Conservation (phyloP, 1,140 invertebrate genomes). For the Drosophila pseudoobscura region DNA sequence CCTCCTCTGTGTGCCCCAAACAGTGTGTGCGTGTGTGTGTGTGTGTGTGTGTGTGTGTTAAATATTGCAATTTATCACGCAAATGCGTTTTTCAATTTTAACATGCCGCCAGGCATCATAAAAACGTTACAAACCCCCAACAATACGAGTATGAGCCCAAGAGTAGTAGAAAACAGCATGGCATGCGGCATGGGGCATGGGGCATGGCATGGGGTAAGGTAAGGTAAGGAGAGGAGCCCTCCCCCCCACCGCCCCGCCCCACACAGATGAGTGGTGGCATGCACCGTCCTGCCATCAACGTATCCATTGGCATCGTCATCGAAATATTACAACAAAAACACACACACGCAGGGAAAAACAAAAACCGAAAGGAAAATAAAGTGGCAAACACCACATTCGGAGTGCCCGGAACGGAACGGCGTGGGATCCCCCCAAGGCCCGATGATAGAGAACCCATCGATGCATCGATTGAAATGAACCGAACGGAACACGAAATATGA, state of each 20-base stretch:
- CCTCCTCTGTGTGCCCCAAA: constrained; percentile 41
- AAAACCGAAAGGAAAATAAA: constrained; percentile 23
- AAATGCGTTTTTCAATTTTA: constrained; percentile 84
- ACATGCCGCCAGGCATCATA: constrained; percentile 83
- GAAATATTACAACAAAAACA: constrained; percentile 8
- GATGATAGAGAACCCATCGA: constrained; percentile 31
- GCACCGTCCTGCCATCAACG: background rate
- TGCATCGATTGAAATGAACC: constrained; percentile 29
- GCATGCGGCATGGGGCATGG: too few species aligned
- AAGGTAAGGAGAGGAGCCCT: constrained; percentile 11
- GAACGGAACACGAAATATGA: constrained; percentile 27
- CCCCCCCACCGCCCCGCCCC: background rate
- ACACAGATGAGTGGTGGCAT: constrained; percentile 26
- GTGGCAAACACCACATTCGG: constrained; percentile 39
- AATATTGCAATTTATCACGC: constrained; percentile 84
- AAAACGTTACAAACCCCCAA: constrained; percentile 77
- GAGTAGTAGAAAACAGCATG: constrained; percentile 25
- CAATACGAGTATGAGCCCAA: constrained; percentile 69
- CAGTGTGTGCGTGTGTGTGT: constrained; percentile 26
- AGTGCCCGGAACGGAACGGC: constrained; percentile 1
- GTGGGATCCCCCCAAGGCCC: constrained; percentile 10
- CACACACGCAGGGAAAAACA: too few species aligned
- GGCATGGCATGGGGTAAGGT: constrained; percentile 2
- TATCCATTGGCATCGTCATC: constrained; percentile 13
- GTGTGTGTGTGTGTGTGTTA: constrained; percentile 69